Conservation (phyloP, 2,888 invertebrate genomes). For the Phaedon cochleariae region DNA sequence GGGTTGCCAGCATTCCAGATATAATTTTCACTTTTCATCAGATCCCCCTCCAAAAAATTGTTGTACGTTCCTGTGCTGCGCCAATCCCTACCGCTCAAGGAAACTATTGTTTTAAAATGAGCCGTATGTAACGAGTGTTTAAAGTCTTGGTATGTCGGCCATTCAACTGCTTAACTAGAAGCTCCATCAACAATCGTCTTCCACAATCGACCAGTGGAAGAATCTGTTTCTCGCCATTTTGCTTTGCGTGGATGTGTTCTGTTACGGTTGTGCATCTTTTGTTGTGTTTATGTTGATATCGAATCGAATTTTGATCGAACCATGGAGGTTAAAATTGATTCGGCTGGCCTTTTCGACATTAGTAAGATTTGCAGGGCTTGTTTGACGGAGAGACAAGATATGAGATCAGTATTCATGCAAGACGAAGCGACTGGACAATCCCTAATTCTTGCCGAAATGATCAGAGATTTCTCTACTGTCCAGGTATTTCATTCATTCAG, state of each 20-base stretch:
- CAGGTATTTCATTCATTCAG: too few species aligned
- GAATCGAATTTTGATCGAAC: slow-evolving; percentile 48
- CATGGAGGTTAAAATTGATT: slow-evolving; percentile 57
- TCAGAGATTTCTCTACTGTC: slow-evolving; percentile 60
- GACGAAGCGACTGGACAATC: slow-evolving; percentile 59
- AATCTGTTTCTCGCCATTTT: slow-evolving; percentile 59
- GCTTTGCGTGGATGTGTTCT: slow-evolving; percentile 47
- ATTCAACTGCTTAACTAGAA: slow-evolving; percentile 48
- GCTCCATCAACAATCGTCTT: slow-evolving; percentile 38
- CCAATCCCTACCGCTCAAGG: slow-evolving; percentile 37
- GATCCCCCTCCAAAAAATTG: background rate
- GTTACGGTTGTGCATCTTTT: slow-evolving; percentile 5
- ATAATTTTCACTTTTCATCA: background rate
- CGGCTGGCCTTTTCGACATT: slow-evolving; percentile 54
- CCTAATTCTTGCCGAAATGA: slow-evolving; percentile 62
- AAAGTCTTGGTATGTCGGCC: slow-evolving; percentile 37
- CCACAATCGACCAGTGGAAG: slow-evolving; percentile 64
- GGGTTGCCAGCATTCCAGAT: background rate
- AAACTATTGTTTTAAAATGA: slow-evolving; percentile 42
- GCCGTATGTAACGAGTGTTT: slow-evolving; percentile 35
- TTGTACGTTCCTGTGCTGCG: slow-evolving; percentile 11
- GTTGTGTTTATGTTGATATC: slow-evolving; percentile 55
- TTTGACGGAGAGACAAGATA: slow-evolving; percentile 61
- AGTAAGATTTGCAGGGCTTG: slow-evolving; percentile 64
- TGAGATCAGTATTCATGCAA: slow-evolving; percentile 62